A percentile compares a stretch with the other conserved stretches of the same genome.
Evolutionary conservation across 2,797 vertebrate species (phyloP).

Genomic region (Meda fulgida): DNA sequence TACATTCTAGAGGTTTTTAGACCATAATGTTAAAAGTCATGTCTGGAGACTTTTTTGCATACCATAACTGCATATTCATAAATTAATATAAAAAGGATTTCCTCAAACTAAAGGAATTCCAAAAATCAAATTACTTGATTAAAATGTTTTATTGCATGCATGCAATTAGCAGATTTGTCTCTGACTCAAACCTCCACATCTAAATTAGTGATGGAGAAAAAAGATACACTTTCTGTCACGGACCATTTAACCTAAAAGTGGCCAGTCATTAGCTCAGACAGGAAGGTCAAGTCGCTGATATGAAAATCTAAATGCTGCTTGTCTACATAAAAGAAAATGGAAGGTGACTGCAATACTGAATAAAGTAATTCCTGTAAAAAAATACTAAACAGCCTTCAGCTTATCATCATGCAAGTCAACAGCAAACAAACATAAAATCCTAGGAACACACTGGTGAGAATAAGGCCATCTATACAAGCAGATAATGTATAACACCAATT

Average conservation of each 20-base stretch:
- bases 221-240: background rate
- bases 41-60: background rate
- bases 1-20: background rate
- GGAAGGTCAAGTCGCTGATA: background rate
- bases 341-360: background rate
- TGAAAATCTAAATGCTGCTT: conserved; percentile 4
- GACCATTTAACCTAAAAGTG: conserved; percentile 30
- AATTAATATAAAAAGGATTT: background rate
- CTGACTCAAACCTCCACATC: conserved; percentile 11
- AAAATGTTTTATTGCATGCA: background rate
- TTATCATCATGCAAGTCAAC: background rate
- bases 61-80: background rate
- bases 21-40: background rate
- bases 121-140: background rate
- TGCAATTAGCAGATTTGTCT: conserved; percentile 1
- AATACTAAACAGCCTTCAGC: background rate
- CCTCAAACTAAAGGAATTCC: background rate
- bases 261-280: conserved; percentile 23
- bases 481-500: conserved; percentile 7
- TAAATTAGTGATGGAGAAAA: conserved; percentile 16
- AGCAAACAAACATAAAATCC: background rate
- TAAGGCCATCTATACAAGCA: conserved; percentile 2
- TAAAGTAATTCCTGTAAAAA: background rate
- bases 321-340: background rate
- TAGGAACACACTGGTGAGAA: background rate